A percentile compares a stretch with the other conserved stretches of the same genome.
These are phyloP conservation scores for Esox niger DNA, from an alignment of 2,113 vertebrate genomes.

Conservation along the genomic window DNA sequence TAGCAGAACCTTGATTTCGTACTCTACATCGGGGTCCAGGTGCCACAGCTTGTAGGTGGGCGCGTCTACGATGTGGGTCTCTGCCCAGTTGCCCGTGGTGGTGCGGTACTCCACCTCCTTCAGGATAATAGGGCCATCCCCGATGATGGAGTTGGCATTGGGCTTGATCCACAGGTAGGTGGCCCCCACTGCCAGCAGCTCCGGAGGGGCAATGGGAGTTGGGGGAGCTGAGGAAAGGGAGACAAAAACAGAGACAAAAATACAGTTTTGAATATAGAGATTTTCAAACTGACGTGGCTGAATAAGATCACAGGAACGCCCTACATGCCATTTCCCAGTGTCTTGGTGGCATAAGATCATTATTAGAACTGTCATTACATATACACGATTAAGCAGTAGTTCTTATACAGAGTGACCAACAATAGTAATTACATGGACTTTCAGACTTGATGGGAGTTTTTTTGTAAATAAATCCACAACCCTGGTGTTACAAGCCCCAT, in stretches of 20 bases:
- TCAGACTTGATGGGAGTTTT: no score
- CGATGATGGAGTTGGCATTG: slow-evolving; percentile 97
- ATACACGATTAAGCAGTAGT: no score
- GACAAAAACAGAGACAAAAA: not conserved
- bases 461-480: no score
- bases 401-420: no score
- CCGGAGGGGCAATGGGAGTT: slow-evolving; percentile 91
- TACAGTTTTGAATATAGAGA: not conserved
- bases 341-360: no score
- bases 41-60: slow-evolving; percentile 98
- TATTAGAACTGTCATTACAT: no score
- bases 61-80: slow-evolving; percentile 91
- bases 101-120: slow-evolving; percentile 96
- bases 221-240: slow-evolving; percentile 80
- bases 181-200: slow-evolving; percentile 90
- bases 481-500: no score
- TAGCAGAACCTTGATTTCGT: slow-evolving; percentile 93
- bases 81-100: slow-evolving; percentile 91
- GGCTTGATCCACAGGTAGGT: slow-evolving; percentile 98
- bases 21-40: slow-evolving; percentile 94
- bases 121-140: slow-evolving; percentile 93
- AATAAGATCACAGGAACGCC: not conserved
- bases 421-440: no score
- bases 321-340: no score
- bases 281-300: no score